Evolutionary conservation across 1,140 invertebrate species (phyloP).

Genomic region (Panonychus citri): DNA sequence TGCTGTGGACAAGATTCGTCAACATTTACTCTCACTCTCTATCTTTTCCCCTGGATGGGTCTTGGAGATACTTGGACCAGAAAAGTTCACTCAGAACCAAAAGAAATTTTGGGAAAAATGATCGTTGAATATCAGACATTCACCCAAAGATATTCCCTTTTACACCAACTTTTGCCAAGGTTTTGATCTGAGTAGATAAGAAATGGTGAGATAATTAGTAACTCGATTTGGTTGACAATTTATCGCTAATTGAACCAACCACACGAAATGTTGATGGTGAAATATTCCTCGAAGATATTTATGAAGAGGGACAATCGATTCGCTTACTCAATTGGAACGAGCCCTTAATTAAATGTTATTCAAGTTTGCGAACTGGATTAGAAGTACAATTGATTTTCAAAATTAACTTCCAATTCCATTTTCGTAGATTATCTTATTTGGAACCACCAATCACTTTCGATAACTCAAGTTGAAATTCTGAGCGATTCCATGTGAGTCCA

Average conservation of each 20-base stretch:
- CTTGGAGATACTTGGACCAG: constrained; percentile 35
- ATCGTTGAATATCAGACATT: neutral
- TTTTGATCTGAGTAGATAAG: neutral
- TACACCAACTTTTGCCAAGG: neutral
- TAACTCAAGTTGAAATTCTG: no score
- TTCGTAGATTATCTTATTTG: no score
- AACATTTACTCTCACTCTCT: constrained; percentile 44
- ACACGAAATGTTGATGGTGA: neutral
- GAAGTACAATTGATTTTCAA: no score
- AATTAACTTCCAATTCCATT: no score
- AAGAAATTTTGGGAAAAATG: neutral
- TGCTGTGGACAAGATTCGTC: constrained; percentile 42
- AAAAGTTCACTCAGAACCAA: constrained; percentile 17
- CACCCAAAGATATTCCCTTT: neutral
- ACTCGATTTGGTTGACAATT: neutral
- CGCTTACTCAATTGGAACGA: neutral
- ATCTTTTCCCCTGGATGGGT: constrained; percentile 87
- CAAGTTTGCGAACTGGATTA: no score
- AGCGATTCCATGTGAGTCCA: no score
- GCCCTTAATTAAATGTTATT: neutral
- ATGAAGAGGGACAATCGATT: neutral
- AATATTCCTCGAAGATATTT: neutral
- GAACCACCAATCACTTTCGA: neutral
- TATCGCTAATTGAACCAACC: neutral
- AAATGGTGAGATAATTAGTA: neutral